phyloP scores from a whole-genome alignment of 1,140 invertebrate species.

The Spodoptera frugiperda region DNA sequence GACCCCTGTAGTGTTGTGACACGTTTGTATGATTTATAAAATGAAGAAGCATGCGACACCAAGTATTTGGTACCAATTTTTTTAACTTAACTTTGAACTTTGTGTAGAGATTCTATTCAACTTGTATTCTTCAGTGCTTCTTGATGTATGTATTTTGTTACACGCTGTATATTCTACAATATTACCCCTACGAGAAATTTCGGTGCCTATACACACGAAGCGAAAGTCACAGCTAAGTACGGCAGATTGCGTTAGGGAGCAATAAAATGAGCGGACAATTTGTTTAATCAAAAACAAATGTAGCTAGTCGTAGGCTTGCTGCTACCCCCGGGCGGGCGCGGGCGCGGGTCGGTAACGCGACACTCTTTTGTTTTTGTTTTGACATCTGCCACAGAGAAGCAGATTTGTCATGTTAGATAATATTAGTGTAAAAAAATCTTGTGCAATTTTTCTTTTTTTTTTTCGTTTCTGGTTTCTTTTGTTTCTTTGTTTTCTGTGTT shows the following conservation, averaged over 20 bases:
- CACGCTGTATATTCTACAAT: constrained; percentile 14
- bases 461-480: neutral
- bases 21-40: no score
- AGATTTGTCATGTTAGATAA: constrained; percentile 66
- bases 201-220: constrained; percentile 34
- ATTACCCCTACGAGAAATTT: constrained; percentile 12
- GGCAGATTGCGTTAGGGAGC: constrained; percentile 66
- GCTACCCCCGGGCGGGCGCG: constrained; percentile 40
- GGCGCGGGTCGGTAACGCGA: constrained; percentile 62
- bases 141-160: no score
- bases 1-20: no score
- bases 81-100: no score
- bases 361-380: constrained; percentile 77
- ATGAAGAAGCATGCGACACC: no score
- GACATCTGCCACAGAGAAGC: constrained; percentile 58
- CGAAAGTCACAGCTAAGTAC: constrained; percentile 72
- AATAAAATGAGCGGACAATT: constrained; percentile 82
- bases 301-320: constrained; percentile 55
- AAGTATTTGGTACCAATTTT: no score
- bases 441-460: neutral
- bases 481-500: neutral
- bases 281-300: constrained; percentile 85
- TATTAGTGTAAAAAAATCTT: constrained; percentile 44
- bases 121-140: no score
- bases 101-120: no score